These are phyloP conservation scores for Julus scanicus DNA, from an alignment of 2,888 invertebrate genomes.

Conservation along the genomic window DNA sequence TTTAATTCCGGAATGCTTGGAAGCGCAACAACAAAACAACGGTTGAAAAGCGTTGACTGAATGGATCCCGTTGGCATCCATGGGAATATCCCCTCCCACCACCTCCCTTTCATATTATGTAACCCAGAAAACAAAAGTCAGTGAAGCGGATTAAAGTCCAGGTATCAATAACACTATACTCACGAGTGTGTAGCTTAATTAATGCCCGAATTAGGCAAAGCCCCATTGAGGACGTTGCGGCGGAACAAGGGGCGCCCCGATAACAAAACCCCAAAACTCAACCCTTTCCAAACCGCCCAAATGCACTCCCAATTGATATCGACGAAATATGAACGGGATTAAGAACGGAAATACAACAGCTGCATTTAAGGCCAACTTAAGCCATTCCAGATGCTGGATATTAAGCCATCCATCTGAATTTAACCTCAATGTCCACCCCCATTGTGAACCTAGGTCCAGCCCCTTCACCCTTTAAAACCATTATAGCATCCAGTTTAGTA, in stretches of 20 bases:
- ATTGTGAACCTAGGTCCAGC: neutral
- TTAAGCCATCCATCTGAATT: conserved; percentile 19
- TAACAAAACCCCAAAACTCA: conserved; percentile 10
- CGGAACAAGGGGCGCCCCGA: neutral
- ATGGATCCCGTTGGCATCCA: neutral
- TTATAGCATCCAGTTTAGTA: too few relatives aligned
- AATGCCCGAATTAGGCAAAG: conserved; percentile 27
- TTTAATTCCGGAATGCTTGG: neutral
- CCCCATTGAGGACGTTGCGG: neutral
- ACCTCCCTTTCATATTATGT: neutral
- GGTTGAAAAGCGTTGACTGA: neutral
- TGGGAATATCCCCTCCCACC: neutral
- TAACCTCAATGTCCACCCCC: neutral
- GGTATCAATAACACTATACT: neutral
- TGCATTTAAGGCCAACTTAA: conserved; percentile 33
- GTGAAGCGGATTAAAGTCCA: neutral
- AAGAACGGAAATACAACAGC: conserved; percentile 19
- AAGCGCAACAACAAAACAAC: conserved; percentile 6
- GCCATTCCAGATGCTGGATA: conserved; percentile 26
- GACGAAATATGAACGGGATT: neutral
- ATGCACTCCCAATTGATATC: neutral
- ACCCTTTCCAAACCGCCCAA: conserved; percentile 1
- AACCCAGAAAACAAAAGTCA: neutral
- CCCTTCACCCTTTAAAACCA: neutral
- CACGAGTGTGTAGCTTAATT: neutral